Percentiles rank a stretch among this genome's conserved stretches.
phyloP scores from a whole-genome alignment of 2,888 invertebrate genomes.

The Agrochola macilenta region DNA sequence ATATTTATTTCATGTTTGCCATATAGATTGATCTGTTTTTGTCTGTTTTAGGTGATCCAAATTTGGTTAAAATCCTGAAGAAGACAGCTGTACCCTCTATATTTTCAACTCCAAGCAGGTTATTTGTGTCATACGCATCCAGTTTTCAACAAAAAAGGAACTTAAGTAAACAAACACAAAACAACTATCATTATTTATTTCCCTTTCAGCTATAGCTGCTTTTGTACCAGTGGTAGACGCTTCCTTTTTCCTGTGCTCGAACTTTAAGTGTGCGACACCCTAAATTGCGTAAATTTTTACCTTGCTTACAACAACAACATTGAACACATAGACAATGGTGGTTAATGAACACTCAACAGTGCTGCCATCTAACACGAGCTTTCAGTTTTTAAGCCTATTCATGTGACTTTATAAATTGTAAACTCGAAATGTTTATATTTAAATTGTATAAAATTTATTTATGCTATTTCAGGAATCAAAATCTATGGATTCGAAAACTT shows the following conservation, averaged over 20 bases:
- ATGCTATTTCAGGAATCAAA: not conserved
- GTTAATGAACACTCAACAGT: not conserved
- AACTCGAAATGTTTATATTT: not conserved
- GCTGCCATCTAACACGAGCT: not conserved
- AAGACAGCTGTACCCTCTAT: constrained; percentile 32
- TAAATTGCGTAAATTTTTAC: not conserved
- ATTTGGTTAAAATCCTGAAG: constrained; percentile 11
- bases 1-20: not conserved
- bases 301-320: not conserved
- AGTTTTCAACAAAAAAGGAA: constrained; percentile 7
- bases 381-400: not conserved
- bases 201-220: not conserved
- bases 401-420: not conserved
- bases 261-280: not conserved
- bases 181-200: not conserved
- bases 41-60: constrained; percentile 31
- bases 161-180: constrained; percentile 14
- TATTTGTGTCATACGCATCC: not conserved
- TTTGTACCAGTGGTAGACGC: not conserved
- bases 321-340: not conserved
- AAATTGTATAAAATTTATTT: not conserved
- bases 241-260: not conserved
- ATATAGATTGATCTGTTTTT: not conserved
- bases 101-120: constrained; percentile 19
- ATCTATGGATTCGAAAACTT: not conserved